Base-by-base conservation (phyloP, 1,140 invertebrate species). In the Tetranychus urticae region DNA sequence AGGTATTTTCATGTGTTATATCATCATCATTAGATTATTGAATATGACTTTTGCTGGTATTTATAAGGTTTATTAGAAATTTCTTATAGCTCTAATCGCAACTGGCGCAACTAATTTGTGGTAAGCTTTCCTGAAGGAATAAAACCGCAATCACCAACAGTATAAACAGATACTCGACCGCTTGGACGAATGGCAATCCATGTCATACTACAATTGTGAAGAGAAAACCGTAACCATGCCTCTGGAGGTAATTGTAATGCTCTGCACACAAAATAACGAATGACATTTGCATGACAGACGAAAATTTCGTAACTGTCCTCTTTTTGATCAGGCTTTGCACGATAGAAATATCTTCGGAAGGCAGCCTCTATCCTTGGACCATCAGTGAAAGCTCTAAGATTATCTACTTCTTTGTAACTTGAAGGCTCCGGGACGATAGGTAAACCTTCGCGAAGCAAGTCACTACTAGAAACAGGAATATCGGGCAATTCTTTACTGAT, bases 201-300 rank as follows among this genome's bases (percentile, higher is more conserved):
- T 0, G 94, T 97, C 56, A 98, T 86, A 66, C 88, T 94, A 10
- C 80, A 88, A 73, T 98, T 86, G 70, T 88, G 84, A 10, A 99
- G 74, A 36, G 80, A 82, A 64, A 98, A 81, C 33, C 94, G 77
- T 6, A 97, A 74, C 94, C 94, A 99, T 13, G 84, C 93, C 75
- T 97, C 90, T 0, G 90, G 82, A 13, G 92, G 91, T 68, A 97
- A 86, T 73, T 99, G 94, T n/a, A 98, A 74, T 1, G 89, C 89
- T 73, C 92, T 81, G 77, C 92, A 97, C 23, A 94, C 82, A 75
- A 97, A 94, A 74, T 94, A 98, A 62, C 94, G 76, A 67, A 98
- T 98, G 12, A 98, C 92, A 75, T 98, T 99, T 13, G 87, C 92
- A 75, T 99, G 94, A 65, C 92, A 97, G 5, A 98, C 90, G 54